Conservation (phyloP, 2,113 vertebrate species). For the Sinocyclocheilus grahami region DNA sequence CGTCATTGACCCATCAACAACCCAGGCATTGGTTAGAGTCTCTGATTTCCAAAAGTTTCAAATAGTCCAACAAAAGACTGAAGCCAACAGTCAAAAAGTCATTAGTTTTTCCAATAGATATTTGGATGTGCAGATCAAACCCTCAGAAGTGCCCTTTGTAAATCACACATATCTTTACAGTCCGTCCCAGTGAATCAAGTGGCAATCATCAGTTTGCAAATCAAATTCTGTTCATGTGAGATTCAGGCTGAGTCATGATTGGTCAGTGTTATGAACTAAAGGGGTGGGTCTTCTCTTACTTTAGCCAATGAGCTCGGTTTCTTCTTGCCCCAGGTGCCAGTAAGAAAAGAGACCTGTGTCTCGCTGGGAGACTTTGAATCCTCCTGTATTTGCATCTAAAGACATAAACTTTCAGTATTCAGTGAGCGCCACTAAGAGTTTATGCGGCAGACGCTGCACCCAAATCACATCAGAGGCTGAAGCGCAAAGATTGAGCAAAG, state of each 20-base stretch:
- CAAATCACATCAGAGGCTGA: conserved; percentile 50
- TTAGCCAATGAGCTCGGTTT: conserved; percentile 75
- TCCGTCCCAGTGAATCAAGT: conserved; percentile 30
- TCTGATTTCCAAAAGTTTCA: background rate
- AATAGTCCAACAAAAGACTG: background rate
- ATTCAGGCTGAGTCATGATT: conserved; percentile 62
- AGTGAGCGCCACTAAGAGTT: conserved; percentile 47
- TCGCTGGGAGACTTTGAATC: conserved; percentile 76
- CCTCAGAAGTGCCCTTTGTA: background rate
- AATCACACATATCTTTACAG: conserved; percentile 22
- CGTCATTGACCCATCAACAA: conserved; percentile 17
- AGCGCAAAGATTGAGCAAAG: conserved; percentile 51
- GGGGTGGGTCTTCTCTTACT: conserved; percentile 74
- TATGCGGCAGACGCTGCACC: conserved; percentile 32
- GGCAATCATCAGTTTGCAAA: conserved; percentile 64
- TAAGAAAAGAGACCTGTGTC: conserved; percentile 79
- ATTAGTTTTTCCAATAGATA: background rate
- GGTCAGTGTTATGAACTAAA: conserved; percentile 56
- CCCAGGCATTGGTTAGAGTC: conserved; percentile 29
- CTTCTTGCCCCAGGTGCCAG: conserved; percentile 82
- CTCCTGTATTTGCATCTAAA: conserved; percentile 77
- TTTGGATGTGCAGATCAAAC: conserved; percentile 12
- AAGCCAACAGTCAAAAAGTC: background rate
- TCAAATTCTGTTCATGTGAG: conserved; percentile 59
- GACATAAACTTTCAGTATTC: conserved; percentile 74